A percentile compares a stretch with the other conserved stretches of the same genome.
phyloP scores from a whole-genome alignment of 1,140 invertebrate genomes.

The Lysiphlebus fabarum region DNA sequence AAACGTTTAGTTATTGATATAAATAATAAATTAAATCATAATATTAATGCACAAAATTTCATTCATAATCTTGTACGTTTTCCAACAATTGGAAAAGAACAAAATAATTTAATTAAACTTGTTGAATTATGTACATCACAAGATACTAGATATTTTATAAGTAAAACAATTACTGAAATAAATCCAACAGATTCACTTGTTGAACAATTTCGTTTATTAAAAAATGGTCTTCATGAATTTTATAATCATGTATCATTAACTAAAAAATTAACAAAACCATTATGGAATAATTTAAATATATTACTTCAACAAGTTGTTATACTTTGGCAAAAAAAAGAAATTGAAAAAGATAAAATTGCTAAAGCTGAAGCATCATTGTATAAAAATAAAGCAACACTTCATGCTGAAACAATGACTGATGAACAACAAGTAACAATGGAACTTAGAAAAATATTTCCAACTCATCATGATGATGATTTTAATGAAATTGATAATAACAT shows the following conservation, averaged over 20 bases:
- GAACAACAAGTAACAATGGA: slow-evolving; percentile 71
- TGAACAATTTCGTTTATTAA: slow-evolving; percentile 58
- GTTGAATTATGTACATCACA: slow-evolving; percentile 47
- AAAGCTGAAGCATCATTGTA: slow-evolving; percentile 79
- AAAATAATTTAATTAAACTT: slow-evolving; percentile 45
- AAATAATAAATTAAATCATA: background rate
- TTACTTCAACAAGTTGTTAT: slow-evolving; percentile 63
- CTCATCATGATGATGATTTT: slow-evolving; percentile 68
- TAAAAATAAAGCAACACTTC: slow-evolving; percentile 61
- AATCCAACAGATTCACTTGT: slow-evolving; percentile 27
- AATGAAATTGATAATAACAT: slow-evolving; percentile 29
- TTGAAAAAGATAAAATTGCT: slow-evolving; percentile 64
- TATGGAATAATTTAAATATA: slow-evolving; percentile 56
- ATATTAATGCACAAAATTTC: slow-evolving; percentile 33
- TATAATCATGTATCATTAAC: slow-evolving; percentile 57
- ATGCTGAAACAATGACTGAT: slow-evolving; percentile 65
- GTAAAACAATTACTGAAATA: slow-evolving; percentile 13
- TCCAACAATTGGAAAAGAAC: slow-evolving; percentile 46
- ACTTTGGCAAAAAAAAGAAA: slow-evolving; percentile 74
- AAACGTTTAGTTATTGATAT: slow-evolving; percentile 37
- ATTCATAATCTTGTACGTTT: slow-evolving; percentile 55
- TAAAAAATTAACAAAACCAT: slow-evolving; percentile 49
- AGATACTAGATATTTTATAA: slow-evolving; percentile 33
- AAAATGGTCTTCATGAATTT: slow-evolving; percentile 65
- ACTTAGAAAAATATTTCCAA: slow-evolving; percentile 74